These are phyloP conservation scores for Platygyra sinensis DNA, from an alignment of 64 coral and sea anemone species.

Conservation along the genomic window DNA sequence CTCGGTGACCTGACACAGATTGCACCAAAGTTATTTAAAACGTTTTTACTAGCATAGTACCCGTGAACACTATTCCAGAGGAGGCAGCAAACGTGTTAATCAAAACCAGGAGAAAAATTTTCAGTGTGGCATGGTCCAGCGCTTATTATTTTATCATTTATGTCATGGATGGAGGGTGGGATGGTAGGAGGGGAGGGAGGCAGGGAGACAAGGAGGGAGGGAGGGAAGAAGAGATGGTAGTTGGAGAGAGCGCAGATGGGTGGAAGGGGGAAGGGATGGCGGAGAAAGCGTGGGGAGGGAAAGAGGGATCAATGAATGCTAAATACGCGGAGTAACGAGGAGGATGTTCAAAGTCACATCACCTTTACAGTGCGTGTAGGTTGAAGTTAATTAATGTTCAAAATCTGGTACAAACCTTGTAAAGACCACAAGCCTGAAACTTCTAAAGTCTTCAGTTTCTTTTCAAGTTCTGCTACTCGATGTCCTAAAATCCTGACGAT, in stretches of 20 bases:
- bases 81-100: not conserved
- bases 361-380: too few species aligned
- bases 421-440: constrained; percentile 91
- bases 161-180: too few species aligned
- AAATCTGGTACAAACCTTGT: constrained; percentile 56
- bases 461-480: constrained; percentile 87
- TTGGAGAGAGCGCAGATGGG: too few species aligned
- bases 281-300: not conserved
- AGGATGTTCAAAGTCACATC: too few species aligned
- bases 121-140: too few species aligned
- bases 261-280: too few species aligned
- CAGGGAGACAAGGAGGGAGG: not conserved
- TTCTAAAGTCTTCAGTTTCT: constrained; percentile 92
- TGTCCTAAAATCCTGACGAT: constrained; percentile 79
- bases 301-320: too few species aligned
- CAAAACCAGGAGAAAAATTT: not conserved
- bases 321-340: too few species aligned
- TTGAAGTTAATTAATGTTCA: not conserved
- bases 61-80: too few species aligned
- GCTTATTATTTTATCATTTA: too few species aligned
- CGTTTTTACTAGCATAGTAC: not conserved
- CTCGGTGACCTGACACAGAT: constrained; percentile 43
- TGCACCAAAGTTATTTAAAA: not conserved
- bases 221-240: not conserved
- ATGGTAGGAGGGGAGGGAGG: too few species aligned